Evolutionary conservation across 2,888 invertebrate genomes (phyloP), one percentile per base, ranked within the genome.

Genomic region (Agriotes lineatus): DNA sequence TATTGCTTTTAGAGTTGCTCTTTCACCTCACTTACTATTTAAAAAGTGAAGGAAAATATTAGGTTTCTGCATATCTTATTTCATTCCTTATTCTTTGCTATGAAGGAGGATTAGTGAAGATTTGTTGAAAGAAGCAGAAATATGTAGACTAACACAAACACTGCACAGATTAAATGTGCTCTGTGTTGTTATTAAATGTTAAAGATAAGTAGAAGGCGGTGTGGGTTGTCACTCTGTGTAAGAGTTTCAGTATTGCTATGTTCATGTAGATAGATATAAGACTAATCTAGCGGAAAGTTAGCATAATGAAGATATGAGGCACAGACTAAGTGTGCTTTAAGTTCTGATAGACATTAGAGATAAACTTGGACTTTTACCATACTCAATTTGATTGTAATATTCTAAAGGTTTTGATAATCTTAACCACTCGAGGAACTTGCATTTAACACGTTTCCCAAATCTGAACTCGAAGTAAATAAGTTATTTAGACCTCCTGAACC

Each of bases 401-500:
- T 20, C 14, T 9, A 35, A 52, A 2, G 9, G 7, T 33, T 14
- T 45, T 7, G 35, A 35, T 54, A 45, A 62, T n/a, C 25, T 67
- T 73, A 72, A 69, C 65, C 69, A 68, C 66, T 69, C 19, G 70
- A 68, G 66, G 64, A 65, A 67, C 68, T 73, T 64, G 66, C 59
- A 39, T 57, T 50, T 48, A 60, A 50, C 60, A 62, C 6, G 48
- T 63, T 54, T 65, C 50, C 54, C 30, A 45, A 3, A 60, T 44
- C 44, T 25, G 61, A 67, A 60, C 58, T 73, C 48, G 56, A 77
- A 54, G 35, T 69, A 65, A 69, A 73, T 65, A 74, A 69, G 44
- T 72, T 68, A 64, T 72, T 70, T 12, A 77, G 37, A 61, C 72
- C 75, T 63, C 74, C 75, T 12, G 79, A 74, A 56, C 77, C 76